These are phyloP conservation scores for Lasioglossum marginatum DNA, from an alignment of 2,888 invertebrate species.

Conservation along the genomic window DNA sequence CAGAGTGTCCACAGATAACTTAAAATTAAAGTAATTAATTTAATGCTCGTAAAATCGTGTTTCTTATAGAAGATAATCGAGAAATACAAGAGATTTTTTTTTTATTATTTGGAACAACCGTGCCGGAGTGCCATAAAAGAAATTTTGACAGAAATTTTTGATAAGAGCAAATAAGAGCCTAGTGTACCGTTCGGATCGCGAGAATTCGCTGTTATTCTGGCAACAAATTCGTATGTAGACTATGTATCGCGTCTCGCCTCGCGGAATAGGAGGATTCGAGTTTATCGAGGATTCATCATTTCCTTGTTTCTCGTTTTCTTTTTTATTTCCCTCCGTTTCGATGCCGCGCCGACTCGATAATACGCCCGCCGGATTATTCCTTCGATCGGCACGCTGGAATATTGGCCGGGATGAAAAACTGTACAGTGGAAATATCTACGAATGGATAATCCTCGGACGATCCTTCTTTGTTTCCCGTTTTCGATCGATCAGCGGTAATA, in stretches of 20 bases:
- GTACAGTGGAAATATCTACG: constrained; percentile 1
- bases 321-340: not conserved
- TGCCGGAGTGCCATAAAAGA: no score
- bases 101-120: no score
- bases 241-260: constrained; percentile 27
- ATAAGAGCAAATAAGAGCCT: no score
- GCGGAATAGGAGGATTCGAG: constrained; percentile 18
- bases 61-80: no score
- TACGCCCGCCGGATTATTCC: constrained; percentile 4
- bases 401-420: not conserved
- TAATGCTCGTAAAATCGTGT: no score
- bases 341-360: not conserved
- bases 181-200: no score
- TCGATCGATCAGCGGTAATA: constrained; percentile 1
- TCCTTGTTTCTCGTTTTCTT: not conserved
- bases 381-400: constrained; percentile 13
- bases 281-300: constrained; percentile 26
- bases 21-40: no score
- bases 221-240: no score
- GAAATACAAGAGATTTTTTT: no score
- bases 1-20: no score
- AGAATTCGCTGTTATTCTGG: no score
- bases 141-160: no score
- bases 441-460: constrained; percentile 11
- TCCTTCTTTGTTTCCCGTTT: constrained; percentile 4